Evolutionary conservation across 2,797 vertebrate genomes (phyloP).

Genomic region (Diglossa cyanea): DNA sequence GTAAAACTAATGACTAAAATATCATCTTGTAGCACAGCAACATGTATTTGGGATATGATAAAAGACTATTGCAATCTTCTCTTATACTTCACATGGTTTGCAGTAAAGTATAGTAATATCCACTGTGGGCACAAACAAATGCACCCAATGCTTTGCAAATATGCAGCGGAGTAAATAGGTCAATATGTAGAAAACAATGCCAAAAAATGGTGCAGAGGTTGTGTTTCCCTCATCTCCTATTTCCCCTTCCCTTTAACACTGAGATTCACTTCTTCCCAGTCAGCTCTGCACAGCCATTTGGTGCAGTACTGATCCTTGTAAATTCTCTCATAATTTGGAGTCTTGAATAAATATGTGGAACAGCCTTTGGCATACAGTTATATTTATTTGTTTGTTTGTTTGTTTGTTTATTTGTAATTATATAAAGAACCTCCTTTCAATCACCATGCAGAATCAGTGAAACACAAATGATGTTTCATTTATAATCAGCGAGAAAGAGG

Average conservation of each 20-base stretch:
- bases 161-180: background rate
- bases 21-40: background rate
- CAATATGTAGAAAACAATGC: background rate
- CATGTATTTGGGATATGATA: background rate
- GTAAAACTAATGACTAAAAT: background rate
- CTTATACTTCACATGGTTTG: background rate
- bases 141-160: background rate
- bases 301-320: background rate
- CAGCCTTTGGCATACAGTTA: background rate
- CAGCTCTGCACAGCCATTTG: background rate
- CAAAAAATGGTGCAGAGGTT: background rate
- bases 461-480: background rate
- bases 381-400: background rate
- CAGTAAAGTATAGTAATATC: background rate
- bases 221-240: background rate
- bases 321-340: background rate
- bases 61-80: background rate
- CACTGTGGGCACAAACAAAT: background rate
- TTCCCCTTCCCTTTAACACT: background rate
- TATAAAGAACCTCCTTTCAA: background rate
- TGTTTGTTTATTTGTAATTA: background rate
- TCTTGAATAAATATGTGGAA: background rate
- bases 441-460: background rate
- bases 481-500: background rate
- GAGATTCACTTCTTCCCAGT: background rate